Evolutionary conservation across 2,888 invertebrate species (phyloP), one percentile per base, ranked within the genome.

Genomic region (Prenolepis imparis): DNA sequence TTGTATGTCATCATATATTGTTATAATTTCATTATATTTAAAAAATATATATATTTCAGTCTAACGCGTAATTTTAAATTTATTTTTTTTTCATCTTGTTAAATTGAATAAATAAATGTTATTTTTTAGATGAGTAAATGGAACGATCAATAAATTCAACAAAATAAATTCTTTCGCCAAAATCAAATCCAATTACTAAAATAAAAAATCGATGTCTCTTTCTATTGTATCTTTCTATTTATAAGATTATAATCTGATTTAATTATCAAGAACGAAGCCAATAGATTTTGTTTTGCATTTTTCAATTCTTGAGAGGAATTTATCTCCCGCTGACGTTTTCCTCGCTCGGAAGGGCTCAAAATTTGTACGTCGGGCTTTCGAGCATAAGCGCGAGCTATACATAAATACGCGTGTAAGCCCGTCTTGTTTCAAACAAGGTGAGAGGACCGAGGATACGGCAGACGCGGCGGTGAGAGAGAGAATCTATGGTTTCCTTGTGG

Each of bases 401-500:
- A 78, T 78, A 78, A 78, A 78, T 78, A 78, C 78, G 70, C 78
- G 59, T 80, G 70, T 80, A 80, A 80, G 59, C 70, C 78, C 48
- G 41, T 36, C 78, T 61, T 70, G 70, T 80, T 80, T 70, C 70
- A 44, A 80, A 70, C 48, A 70, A 80, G 70, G 70, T 80, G 70
- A 70, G 70, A 70, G 78, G 18, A 55, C 28, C 41, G 32, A 41
- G 67, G 24, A 8, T 67, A 44, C 15, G 32, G 59, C 59, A 61
- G 36, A 24, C 59, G 24, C 36, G 18, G 24, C 48, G 77, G 39
- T 68, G 61, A 78, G 86, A 74, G 82, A 84, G 83, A 85, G 78
- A 72, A 88, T 84, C 84, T 59, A 83, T 75, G 81, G 84, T 88
- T 88, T 85, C 66, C 84, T 75, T 21, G 75, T 70, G 85, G 73